Evolutionary conservation across 2,888 invertebrate species (phyloP), one percentile per base, ranked within the genome.

Genomic region (Andrena chrysosceles): DNA sequence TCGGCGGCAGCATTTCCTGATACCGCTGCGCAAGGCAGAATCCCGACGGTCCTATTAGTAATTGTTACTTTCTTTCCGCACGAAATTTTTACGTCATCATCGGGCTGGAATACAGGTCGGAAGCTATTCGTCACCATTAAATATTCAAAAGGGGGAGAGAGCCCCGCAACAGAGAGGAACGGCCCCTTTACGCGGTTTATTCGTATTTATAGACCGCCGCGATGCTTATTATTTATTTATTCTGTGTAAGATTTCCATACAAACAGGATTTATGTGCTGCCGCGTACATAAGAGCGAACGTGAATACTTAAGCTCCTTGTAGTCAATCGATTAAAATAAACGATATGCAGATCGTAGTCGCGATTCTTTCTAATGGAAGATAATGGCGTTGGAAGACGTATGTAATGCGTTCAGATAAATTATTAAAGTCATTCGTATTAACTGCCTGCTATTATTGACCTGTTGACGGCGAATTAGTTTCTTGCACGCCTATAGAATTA

Each of bases 141-240:
- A 83, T 84, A 82, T 86, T 87, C 86, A 81, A 74, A 70, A 73
- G 74, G 77, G 56, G 26, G 56, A 77, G 73, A 74, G 67, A 83
- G 60, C 66, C 70, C 69, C 60, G 52, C 33, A 62, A 26, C 13
- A 23, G 56, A 82, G 82, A 82, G 82, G 78, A 78, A 86, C 66
- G 60, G 52, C 67, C 54, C 82, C 75, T 68, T 83, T 77, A 76
- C 56, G 69, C 76, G 42, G 20, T 56, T 72, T 82, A 82, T 82
- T 79, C 64, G 52, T 86, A 85, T 85, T 85, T 79, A 81, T 81
- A 81, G 85, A 74, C 59, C 60, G 52, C 48, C 48, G 59, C 64
- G 66, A 67, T 64, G 71, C 73, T 86, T 76, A 80, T 85, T 84
- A 87, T 87, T 85, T 84, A 87, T 87, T 85, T 87, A 87, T 87